These are phyloP conservation scores for Pachyseris speciosa DNA, from an alignment of 64 coral and sea anemone genomes.

Conservation along the genomic window DNA sequence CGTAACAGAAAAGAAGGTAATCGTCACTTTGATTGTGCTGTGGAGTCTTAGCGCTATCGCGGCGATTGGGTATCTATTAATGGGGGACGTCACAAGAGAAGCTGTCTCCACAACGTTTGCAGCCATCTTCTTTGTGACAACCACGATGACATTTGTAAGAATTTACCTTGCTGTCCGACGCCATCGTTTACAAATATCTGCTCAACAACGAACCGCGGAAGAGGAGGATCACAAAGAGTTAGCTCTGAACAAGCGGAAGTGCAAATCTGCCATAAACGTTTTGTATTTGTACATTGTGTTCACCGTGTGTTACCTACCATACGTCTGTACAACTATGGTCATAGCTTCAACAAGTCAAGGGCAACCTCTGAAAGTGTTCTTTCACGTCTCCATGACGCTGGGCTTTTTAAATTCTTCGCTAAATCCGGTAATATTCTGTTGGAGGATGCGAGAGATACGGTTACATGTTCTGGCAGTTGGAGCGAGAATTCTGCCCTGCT, in stretches of 20 bases:
- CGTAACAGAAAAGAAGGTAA: slow-evolving; percentile 4
- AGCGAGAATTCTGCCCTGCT: neutral
- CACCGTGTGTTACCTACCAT: neutral
- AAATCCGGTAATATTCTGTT: slow-evolving; percentile 42
- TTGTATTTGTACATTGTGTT: neutral
- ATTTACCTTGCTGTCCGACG: neutral
- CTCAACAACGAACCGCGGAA: neutral
- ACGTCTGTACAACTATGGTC: neutral
- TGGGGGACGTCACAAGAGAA: neutral
- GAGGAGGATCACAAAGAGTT: neutral
- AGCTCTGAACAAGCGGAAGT: neutral
- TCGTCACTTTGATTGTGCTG: neutral
- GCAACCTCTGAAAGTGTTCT: neutral
- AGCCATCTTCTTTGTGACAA: neutral
- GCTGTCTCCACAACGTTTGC: neutral
- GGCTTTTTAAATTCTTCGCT: neutral
- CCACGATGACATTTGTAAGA: neutral
- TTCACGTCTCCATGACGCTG: neutral
- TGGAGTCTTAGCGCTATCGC: neutral
- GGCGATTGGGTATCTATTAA: neutral
- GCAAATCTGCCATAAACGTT: slow-evolving; percentile 3
- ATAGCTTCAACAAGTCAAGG: neutral
- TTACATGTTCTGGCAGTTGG: neutral
- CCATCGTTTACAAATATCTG: slow-evolving; percentile 2
- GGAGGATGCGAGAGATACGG: slow-evolving; percentile 47